phyloP scores from a whole-genome alignment of 2,113 vertebrate genomes.

The Oenanthe melanoleuca region DNA sequence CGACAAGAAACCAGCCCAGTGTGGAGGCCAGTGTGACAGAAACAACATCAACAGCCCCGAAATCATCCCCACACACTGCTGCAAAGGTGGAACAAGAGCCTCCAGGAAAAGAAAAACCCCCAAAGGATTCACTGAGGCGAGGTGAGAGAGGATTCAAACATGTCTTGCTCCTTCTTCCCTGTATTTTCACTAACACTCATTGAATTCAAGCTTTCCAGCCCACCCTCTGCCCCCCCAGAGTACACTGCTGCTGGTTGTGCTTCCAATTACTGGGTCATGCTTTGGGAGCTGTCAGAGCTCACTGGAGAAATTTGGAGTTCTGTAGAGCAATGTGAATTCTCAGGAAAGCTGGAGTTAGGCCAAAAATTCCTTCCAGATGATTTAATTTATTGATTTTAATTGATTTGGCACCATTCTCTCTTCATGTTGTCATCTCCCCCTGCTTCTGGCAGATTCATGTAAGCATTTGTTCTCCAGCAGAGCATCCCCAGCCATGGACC shows the following conservation, averaged over 20 bases:
- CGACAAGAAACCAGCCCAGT: neutral
- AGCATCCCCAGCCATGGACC: neutral
- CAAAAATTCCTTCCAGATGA: neutral
- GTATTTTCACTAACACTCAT: accelerated
- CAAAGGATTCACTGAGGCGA: slow-evolving; percentile 32
- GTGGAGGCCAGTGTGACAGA: neutral
- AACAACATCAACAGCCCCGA: neutral
- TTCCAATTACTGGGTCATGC: neutral
- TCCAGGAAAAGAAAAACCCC: slow-evolving; percentile 4
- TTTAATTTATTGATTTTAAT: neutral
- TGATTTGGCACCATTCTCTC: neutral
- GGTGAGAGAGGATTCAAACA: slow-evolving; percentile 16
- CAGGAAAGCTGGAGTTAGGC: neutral
- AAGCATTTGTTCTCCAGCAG: neutral
- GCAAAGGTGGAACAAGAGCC: neutral
- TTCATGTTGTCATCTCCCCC: neutral
- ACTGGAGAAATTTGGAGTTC: neutral
- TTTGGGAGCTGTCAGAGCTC: neutral
- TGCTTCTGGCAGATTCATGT: neutral
- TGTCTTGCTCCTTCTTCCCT: neutral
- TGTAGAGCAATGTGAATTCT: neutral
- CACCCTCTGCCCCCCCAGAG: neutral
- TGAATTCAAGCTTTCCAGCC: neutral
- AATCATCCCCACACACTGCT: neutral
- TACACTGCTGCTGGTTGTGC: neutral